Conservation (phyloP, 2,113 vertebrate genomes). For the Platycercus adscitus region DNA sequence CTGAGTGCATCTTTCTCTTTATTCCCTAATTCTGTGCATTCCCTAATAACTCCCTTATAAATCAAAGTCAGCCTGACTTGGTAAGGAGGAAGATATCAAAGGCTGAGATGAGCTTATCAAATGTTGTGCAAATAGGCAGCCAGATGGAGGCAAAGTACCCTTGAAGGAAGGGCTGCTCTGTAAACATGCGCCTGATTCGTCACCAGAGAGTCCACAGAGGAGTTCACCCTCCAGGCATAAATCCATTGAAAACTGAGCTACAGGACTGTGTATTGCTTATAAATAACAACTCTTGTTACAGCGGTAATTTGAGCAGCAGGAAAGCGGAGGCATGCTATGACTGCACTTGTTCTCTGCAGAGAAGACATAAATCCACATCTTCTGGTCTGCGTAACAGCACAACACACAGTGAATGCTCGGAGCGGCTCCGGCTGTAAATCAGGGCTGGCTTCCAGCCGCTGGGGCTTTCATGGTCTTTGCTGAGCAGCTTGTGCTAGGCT, state of each 20-base stretch:
- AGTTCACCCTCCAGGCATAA: constrained; percentile 2
- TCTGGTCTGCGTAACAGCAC: not conserved
- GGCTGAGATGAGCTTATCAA: not conserved
- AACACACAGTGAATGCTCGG: not conserved
- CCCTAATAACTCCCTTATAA: not conserved
- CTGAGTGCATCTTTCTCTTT: not conserved
- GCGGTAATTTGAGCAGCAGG: not conserved
- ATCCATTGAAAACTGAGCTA: not conserved
- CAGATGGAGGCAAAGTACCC: not conserved
- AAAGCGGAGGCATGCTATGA: not conserved
- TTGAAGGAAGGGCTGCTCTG: not conserved
- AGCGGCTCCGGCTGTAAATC: not conserved
- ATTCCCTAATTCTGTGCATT: not conserved
- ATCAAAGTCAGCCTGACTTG: not conserved
- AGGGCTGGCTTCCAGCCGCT: not conserved
- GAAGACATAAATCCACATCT: constrained; percentile 23
- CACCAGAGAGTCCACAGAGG: not conserved
- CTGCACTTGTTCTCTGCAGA: constrained; percentile 31
- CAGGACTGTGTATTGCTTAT: not conserved
- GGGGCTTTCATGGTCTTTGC: not conserved
- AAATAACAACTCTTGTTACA: constrained; percentile 18
- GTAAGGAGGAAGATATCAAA: not conserved
- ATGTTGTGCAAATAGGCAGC: not conserved
- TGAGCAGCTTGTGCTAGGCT: not conserved
- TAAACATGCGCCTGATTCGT: not conserved